Evolutionary conservation across 2,888 invertebrate species (phyloP).

Genomic region (Clistopyga incitator): DNA sequence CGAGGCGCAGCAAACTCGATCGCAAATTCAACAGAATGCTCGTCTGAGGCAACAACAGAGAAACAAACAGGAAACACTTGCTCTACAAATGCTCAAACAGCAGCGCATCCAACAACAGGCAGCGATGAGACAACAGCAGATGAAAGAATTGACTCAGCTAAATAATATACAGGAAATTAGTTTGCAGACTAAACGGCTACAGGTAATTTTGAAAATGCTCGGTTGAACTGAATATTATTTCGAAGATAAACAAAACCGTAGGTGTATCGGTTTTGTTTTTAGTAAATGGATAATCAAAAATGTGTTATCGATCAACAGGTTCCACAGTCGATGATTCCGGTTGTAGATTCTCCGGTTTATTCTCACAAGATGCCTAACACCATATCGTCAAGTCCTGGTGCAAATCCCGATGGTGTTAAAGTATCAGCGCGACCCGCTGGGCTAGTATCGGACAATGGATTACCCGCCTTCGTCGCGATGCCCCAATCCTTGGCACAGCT

Average conservation of each 20-base stretch:
- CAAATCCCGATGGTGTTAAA: constrained; percentile 67
- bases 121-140: constrained; percentile 76
- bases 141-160: constrained; percentile 74
- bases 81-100: constrained; percentile 79
- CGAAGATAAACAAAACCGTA: neutral
- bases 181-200: constrained; percentile 76
- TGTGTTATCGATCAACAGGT: constrained; percentile 50
- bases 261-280: neutral
- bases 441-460: constrained; percentile 65
- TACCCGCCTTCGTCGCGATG: constrained; percentile 82
- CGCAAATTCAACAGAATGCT: constrained; percentile 65
- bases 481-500: constrained; percentile 79
- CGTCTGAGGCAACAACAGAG: constrained; percentile 77
- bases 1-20: constrained; percentile 73
- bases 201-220: constrained; percentile 70
- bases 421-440: constrained; percentile 47
- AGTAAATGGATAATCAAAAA: neutral
- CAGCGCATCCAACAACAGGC: constrained; percentile 81
- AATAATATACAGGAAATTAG: constrained; percentile 67
- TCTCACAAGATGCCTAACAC: constrained; percentile 68
- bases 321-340: constrained; percentile 65
- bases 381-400: constrained; percentile 66
- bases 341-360: constrained; percentile 60
- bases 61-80: constrained; percentile 79
- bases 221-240: neutral